Conservation (phyloP, 2,113 vertebrate species). For the Pedionomus torquatus region DNA sequence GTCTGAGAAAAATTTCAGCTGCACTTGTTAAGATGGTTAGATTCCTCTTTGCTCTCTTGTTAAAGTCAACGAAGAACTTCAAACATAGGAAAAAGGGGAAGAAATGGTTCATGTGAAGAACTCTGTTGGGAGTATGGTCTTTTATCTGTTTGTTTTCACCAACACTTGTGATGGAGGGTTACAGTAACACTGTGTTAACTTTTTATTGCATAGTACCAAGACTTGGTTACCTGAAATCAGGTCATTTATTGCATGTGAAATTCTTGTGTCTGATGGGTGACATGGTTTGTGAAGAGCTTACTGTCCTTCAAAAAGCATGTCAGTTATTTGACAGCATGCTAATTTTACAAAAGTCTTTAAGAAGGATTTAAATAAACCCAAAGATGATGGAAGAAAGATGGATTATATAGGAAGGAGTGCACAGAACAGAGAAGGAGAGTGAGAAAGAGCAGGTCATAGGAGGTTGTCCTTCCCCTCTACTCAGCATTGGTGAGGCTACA, state of each 20-base stretch:
- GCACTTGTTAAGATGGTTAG: neutral
- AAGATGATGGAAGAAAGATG: neutral
- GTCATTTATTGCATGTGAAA: neutral
- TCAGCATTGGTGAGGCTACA: neutral
- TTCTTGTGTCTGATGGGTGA: neutral
- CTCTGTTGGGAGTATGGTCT: neutral
- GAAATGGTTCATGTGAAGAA: neutral
- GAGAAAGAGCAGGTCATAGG: neutral
- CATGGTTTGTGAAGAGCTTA: neutral
- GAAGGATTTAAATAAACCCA: neutral
- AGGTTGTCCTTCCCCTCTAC: neutral
- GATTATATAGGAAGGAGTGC: neutral
- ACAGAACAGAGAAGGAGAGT: neutral
- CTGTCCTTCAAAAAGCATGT: neutral
- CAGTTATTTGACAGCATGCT: neutral
- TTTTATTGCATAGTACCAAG: neutral
- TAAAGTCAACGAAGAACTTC: neutral
- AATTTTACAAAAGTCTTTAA: neutral
- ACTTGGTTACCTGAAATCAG: neutral
- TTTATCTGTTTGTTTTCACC: neutral
- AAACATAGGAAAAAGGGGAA: neutral
- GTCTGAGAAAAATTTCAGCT: neutral
- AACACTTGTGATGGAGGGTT: fast-evolving
- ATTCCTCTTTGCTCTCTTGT: neutral
- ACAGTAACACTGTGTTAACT: neutral